Evolutionary conservation across 2,797 vertebrate species (phyloP).

Genomic region (Todus mexicanus): DNA sequence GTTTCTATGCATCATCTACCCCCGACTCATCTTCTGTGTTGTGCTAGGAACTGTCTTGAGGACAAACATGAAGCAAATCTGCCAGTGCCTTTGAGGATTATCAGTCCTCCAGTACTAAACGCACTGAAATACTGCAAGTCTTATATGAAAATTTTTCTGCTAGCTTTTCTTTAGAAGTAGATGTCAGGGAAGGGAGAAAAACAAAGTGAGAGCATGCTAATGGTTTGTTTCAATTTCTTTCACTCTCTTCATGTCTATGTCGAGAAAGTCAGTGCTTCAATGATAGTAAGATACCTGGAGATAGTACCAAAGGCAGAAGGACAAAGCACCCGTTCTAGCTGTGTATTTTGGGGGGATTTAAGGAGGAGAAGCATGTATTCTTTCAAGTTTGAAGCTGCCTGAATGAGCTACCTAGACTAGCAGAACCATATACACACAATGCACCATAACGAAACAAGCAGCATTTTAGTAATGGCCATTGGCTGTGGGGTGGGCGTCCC

Average conservation of each 20-base stretch:
- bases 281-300: neutral
- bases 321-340: neutral
- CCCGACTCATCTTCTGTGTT: neutral
- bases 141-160: neutral
- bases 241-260: neutral
- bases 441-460: rapidly evolving
- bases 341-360: neutral
- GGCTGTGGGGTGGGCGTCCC: neutral
- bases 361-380: neutral
- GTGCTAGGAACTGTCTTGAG: neutral
- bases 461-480: neutral
- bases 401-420: neutral
- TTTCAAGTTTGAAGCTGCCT: neutral
- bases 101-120: neutral
- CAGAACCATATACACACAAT: rapidly evolving
- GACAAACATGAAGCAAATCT: neutral
- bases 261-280: neutral
- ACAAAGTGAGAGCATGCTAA: neutral
- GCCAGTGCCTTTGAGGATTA: neutral
- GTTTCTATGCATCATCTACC: neutral
- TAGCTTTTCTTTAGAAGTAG: neutral
- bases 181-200: neutral
- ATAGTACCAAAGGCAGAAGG: neutral
- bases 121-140: neutral
- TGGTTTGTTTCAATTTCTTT: neutral